Evolutionary conservation across 2,113 vertebrate genomes (phyloP).

Genomic region (Ramphastos sulfuratus): DNA sequence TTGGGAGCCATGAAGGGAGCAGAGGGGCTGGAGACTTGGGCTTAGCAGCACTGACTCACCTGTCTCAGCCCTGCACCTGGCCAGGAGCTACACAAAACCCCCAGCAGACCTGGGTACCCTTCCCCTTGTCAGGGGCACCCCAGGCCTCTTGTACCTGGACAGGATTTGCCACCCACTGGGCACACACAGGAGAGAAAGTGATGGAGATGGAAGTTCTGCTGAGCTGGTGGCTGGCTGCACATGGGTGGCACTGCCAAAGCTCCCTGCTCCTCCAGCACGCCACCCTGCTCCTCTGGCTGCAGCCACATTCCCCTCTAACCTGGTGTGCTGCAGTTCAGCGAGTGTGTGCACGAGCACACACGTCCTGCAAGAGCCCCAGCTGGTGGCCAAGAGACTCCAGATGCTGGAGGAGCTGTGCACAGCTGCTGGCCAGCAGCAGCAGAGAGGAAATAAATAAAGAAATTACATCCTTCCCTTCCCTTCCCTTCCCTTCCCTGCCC

Average conservation of each 20-base stretch:
- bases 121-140: rapidly evolving
- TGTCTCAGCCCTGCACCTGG: neutral
- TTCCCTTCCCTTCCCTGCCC: neutral
- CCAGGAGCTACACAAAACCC: neutral
- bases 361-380: slow-evolving; percentile 45
- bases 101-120: neutral
- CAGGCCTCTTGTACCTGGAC: neutral
- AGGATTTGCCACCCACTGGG: neutral
- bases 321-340: neutral
- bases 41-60: neutral
- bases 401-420: slow-evolving; percentile 52
- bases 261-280: neutral
- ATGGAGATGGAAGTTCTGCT: neutral
- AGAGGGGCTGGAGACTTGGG: neutral
- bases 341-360: neutral
- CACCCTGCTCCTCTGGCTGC: neutral
- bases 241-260: neutral
- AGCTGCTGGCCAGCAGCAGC: slow-evolving; percentile 46
- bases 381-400: slow-evolving; percentile 58
- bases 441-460: slow-evolving; percentile 19
- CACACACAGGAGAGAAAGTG: rapidly evolving
- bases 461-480: neutral
- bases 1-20: neutral
- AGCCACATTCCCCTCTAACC: neutral
- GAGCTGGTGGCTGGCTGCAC: neutral